Base-by-base conservation (phyloP, 2,797 vertebrate species). In the Chromis chromis region DNA sequence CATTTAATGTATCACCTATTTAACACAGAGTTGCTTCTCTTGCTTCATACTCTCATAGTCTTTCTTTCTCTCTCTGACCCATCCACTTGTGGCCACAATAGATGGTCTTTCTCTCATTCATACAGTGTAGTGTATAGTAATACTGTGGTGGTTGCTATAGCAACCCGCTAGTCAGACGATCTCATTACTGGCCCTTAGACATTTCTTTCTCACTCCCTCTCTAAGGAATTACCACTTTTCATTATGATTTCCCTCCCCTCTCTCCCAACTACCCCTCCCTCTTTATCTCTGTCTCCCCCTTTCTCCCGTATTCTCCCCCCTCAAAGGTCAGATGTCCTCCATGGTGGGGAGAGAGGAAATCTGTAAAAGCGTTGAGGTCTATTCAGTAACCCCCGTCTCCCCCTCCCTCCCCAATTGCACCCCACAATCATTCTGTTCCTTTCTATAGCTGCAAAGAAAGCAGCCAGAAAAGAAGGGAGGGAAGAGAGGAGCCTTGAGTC, bases 311-410 rank as follows among this genome's bases (percentile, higher is more conserved):
- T 80, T 75, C 89, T 86, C 87, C 84, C 87, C 87, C 89, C 86
- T 86, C 94, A 97, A 97, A 98, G 97, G 96, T 98, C 96, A 98
- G 96, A 95, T 96, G 96, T 96, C 95, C 96, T 97, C 96, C 94
- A 96, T 95, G 96, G 96, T 95, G 90, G 95, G 94, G 95, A 92
- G 94, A 95, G 94, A 95, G 94, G 92, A 93, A 95, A 95, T 95
- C 94, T 92, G 71, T 91, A 96, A 96, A 98, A 93, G 90, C 86
- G 94, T 96, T 95, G 95, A 97, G 95, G 94, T 92, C 94, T 96
- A 95, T 98, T 96, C 96, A 96, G 93, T 94, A 94, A 89, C 91
- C 92, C 95, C 60, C 44, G 21, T 28, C 48, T 74, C 44, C 66
- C 70, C 57, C 68, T 21, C 50, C 12, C 17, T n/a, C 54, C 70